Conservation (phyloP, 1,140 invertebrate genomes). For the Drosophila athabasca region DNA sequence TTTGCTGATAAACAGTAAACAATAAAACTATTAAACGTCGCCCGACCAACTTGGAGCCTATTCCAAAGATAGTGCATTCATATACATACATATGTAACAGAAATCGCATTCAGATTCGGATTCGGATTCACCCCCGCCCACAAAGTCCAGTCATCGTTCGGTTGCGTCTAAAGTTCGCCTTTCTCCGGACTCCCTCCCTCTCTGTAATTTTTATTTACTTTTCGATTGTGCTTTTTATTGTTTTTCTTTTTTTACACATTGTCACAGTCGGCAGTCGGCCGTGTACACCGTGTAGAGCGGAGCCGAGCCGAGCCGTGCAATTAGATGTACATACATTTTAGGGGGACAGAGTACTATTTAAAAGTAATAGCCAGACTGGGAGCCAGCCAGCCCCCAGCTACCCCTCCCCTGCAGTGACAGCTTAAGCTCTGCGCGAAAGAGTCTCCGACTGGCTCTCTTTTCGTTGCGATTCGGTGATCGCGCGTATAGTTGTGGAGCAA, state of each 20-base stretch:
- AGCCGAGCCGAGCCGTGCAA: conserved; percentile 34
- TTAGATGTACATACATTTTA: conserved; percentile 57
- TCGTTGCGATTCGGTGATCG: conserved; percentile 27
- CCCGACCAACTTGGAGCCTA: too few relatives aligned
- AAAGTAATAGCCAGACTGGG: conserved; percentile 22
- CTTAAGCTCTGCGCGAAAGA: conserved; percentile 9
- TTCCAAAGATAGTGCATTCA: too few relatives aligned
- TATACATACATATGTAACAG: too few relatives aligned
- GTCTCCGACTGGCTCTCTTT: conserved; percentile 10
- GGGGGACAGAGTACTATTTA: conserved; percentile 12
- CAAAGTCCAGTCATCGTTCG: conserved; percentile 45
- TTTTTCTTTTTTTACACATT: conserved; percentile 23
- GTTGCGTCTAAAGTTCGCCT: conserved; percentile 49
- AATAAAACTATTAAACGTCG: too few relatives aligned
- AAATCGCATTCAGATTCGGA: neutral
- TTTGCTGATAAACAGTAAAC: too few relatives aligned
- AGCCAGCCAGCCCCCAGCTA: conserved; percentile 3
- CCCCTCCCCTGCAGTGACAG: conserved; percentile 13
- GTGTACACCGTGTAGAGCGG: conserved; percentile 24
- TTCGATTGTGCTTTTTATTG: conserved; percentile 6
- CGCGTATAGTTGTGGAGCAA: conserved; percentile 28
- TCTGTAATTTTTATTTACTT: too few relatives aligned
- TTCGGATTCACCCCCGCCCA: neutral
- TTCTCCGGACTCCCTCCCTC: too few relatives aligned
- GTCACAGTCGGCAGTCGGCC: conserved; percentile 26